These are phyloP conservation scores for Schizotus pectinicornis DNA, from an alignment of 2,888 invertebrate genomes.

Conservation along the genomic window DNA sequence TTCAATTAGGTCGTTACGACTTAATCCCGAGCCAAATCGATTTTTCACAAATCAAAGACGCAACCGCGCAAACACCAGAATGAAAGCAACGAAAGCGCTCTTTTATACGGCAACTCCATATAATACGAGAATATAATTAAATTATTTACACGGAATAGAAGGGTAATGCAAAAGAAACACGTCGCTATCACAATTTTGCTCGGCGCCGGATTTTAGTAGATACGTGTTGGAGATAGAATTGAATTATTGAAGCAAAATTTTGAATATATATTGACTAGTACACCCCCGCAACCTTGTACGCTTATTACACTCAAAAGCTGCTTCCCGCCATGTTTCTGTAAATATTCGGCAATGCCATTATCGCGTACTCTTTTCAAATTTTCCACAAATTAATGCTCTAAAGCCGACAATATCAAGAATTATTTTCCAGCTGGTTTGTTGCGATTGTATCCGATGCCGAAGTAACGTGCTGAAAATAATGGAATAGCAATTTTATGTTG, in stretches of 20 bases:
- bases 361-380: not conserved
- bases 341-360: not conserved
- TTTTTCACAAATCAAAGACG: constrained; percentile 7
- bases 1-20: constrained; percentile 29
- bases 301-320: too few species aligned
- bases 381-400: not conserved
- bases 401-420: not conserved
- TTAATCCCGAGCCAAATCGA: constrained; percentile 20
- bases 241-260: constrained; percentile 28
- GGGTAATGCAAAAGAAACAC: constrained; percentile 19
- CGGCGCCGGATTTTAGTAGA: constrained; percentile 17
- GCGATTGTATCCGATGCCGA: too few species aligned
- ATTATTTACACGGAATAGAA: constrained; percentile 19
- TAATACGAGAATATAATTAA: constrained; percentile 19
- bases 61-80: constrained; percentile 1
- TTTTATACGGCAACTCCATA: constrained; percentile 10
- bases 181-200: constrained; percentile 12
- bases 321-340: not conserved
- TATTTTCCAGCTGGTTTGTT: too few species aligned
- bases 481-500: not conserved
- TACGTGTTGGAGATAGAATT: constrained; percentile 23
- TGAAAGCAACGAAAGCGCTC: not conserved
- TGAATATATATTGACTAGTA: constrained; percentile 23
- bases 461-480: constrained; percentile 1
- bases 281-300: constrained; percentile 6